Evolutionary conservation across 2,797 vertebrate species (phyloP), one percentile per base, ranked within the genome.

Genomic region (Halcyon badia): DNA sequence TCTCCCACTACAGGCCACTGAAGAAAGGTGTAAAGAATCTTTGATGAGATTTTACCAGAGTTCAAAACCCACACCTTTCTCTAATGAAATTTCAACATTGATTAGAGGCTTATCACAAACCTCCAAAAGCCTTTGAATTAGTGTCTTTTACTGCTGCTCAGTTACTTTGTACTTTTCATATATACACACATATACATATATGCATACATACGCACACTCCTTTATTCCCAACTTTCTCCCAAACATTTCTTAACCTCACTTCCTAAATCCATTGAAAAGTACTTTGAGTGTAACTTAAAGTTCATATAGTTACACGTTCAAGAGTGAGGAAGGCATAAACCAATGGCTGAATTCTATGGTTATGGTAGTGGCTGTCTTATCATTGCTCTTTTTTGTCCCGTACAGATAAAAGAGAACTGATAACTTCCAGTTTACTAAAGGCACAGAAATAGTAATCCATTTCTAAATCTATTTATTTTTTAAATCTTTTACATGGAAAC

Each of bases 141-240:
- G 9, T 2, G 1, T 26, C 5, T 11, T 76, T 48, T 39, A 41
- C 31, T 62, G 14, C 24, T 76, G 14, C 26, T 68, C 31, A 46
- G 16, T 30, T 66, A 73, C 21, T 70, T 20, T 56, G 15, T 39
- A 41, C 10, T 37, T 80, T 51, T 31, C 3, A 21, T 15, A 52
- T 7, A 39, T 2, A n/a, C 6, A 9, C 10, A 1, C 3, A 2
- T 8, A 10, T 20, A 16, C 4, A 17, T 12, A 15, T 48, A 10
- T 51, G 14, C 0, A 7, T 6, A 24, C 4, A 25, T 4, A 65
- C 7, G 22, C 3, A 24, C 6, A 12, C 14, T 52, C 17, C 26
- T 81, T 75, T 26, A 42, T 66, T 79, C 22, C 25, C 20, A 80
- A 4, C 6, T 49, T 44, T 72, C n/a, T 72, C 17, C 14, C 12